phyloP scores from a whole-genome alignment of 2,797 vertebrate genomes.

The Orientallactaga sibirica region DNA sequence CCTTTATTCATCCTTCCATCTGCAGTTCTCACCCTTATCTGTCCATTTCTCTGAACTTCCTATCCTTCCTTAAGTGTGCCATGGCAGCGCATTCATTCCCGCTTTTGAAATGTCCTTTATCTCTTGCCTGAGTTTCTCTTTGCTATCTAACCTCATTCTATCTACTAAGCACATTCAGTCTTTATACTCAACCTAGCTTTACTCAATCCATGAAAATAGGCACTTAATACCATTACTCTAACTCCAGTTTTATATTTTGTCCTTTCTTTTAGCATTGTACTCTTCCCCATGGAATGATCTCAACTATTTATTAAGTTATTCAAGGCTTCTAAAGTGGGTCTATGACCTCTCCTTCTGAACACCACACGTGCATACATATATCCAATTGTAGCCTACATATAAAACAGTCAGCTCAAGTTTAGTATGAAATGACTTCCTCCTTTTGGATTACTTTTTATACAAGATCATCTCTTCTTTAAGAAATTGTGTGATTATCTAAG shows the following conservation, averaged over 20 bases:
- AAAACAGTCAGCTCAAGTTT: not conserved
- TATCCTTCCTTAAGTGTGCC: conserved; percentile 1
- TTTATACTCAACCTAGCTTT: not conserved
- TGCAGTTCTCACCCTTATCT: not conserved
- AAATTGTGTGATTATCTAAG: not conserved
- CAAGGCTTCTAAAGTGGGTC: not conserved
- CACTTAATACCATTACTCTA: conserved; percentile 21
- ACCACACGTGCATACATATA: not conserved
- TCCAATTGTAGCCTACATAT: not conserved
- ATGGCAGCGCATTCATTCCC: not conserved
- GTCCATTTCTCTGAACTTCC: not conserved
- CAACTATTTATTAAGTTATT: not conserved
- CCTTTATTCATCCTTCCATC: not conserved
- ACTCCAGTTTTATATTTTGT: not conserved
- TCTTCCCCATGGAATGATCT: not conserved
- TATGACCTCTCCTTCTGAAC: conserved; percentile 13
- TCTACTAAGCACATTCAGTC: not conserved
- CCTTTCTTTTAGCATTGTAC: not conserved
- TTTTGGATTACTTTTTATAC: not conserved
- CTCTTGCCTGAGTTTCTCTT: not conserved
- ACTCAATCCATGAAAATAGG: not conserved
- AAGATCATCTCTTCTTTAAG: not conserved
- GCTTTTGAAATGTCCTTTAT: not conserved
- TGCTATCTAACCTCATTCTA: not conserved
- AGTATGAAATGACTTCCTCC: not conserved